Percentiles rank a stretch among this genome's conserved stretches.
Evolutionary conservation across 2,113 vertebrate species (phyloP).

Genomic region (Tichodroma muraria): DNA sequence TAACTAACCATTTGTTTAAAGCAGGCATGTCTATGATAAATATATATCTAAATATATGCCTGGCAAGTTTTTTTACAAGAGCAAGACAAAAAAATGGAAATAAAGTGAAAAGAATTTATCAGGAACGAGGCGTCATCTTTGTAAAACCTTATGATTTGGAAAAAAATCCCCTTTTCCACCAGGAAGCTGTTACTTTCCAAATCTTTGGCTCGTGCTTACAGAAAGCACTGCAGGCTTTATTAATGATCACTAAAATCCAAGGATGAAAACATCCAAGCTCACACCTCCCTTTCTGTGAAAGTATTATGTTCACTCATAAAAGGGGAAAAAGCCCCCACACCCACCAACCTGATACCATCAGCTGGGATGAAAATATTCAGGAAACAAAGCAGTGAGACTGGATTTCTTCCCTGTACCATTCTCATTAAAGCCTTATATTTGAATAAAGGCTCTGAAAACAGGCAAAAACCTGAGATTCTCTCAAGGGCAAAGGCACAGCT

Average conservation of each 20-base stretch:
- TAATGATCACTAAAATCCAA: background rate
- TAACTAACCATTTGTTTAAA: background rate
- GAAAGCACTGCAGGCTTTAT: background rate
- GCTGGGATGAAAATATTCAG: background rate
- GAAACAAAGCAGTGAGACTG: background rate
- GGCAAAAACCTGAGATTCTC: background rate
- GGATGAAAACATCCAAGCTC: background rate
- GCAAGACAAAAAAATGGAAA: background rate
- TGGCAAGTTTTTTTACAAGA: background rate
- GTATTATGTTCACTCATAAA: background rate
- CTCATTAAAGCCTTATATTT: background rate
- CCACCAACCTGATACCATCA: background rate
- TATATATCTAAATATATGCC: background rate
- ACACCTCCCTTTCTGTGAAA: background rate
- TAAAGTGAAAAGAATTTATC: background rate
- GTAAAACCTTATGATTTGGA: background rate
- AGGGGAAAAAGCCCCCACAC: background rate
- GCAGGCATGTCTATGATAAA: background rate
- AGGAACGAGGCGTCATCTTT: background rate
- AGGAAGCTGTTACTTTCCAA: background rate
- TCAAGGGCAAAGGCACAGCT: background rate
- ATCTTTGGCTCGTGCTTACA: background rate
- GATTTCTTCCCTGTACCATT: background rate
- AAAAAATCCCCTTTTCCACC: background rate
- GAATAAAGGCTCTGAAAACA: background rate